Evolutionary conservation across 23 tunicate species (phyloP), one percentile per base, ranked within the genome.

Genomic region (Styela clava): DNA sequence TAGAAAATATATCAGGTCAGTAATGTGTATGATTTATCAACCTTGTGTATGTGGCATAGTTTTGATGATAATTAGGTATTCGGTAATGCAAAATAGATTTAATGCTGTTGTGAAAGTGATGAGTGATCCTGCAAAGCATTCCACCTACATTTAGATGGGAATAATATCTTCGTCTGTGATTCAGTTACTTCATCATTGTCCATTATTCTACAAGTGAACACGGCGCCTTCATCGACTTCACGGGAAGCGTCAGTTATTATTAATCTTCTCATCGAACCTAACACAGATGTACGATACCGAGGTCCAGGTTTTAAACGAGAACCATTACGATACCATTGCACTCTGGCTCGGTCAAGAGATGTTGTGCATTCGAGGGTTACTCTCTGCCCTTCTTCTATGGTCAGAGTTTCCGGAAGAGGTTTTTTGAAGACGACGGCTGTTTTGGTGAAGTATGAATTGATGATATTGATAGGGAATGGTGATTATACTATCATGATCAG

Each of bases 131-230:
- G n/a, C n/a, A 12, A 12, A 7, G 56, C 12, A 12, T 5, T 44
- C 56, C 52, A 37, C 85, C 33, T 89, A 91, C 97, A 69, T 80
- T 70, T 82, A 3, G 80, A 74, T 21, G 82, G 85, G 35, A 91
- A 84, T 69, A 31, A 33, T 32, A 91, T 73, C 28, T 82, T 63
- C 7, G 90, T 52, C 1, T 69, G 69, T 1, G 90, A 63, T 68
- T 91, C 97, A 20, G 97, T 91, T 61, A 78, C 31, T 29, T 91
- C 97, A 2, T 86, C 97, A 68, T 91, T 91, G 35, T 91, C 97
- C 36, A 82, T 29, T 51, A 91, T 91, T 20, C 86, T 74, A 72
- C 97, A 91, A 31, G 87, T 35, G 76, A 82, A 85, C 28, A 68
- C 79, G 12, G 86, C 83, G 2, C 97, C 97, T 31, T 85, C 82